Conservation (phyloP, 2,888 invertebrate species). For the Cheilosia pagana region DNA sequence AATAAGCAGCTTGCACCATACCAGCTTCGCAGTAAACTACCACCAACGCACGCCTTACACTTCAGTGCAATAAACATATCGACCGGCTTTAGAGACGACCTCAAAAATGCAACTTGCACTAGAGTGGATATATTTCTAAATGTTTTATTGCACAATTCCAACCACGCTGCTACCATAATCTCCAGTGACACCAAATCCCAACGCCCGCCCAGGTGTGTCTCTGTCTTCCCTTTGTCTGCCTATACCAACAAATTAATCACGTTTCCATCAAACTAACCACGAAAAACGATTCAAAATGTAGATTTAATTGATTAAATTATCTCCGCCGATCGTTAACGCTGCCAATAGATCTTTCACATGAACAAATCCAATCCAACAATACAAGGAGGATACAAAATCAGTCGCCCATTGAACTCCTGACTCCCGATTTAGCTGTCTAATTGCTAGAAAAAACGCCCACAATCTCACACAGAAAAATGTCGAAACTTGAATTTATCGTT, state of each 20-base stretch:
- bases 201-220: conserved; percentile 58
- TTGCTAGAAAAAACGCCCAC: conserved; percentile 74
- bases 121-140: no score
- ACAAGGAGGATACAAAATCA: conserved; percentile 49
- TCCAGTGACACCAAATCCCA: conserved; percentile 8
- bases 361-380: conserved; percentile 1
- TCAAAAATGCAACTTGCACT: no score
- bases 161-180: conserved; percentile 14
- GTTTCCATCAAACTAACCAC: conserved; percentile 68
- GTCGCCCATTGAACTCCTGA: conserved; percentile 64
- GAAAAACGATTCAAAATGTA: conserved; percentile 52
- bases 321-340: conserved; percentile 66
- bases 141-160: conserved; percentile 13
- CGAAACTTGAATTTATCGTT: conserved; percentile 70
- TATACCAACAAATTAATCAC: conserved; percentile 3
- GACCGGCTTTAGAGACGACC: no score
- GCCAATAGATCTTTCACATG: conserved; percentile 44
- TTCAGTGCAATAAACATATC: no score
- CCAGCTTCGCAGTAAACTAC: no score
- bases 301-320: conserved; percentile 75
- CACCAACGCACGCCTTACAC: no score
- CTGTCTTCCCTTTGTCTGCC: background rate
- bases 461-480: conserved; percentile 56
- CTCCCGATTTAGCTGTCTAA: conserved; percentile 72
- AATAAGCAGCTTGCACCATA: no score